These are phyloP conservation scores for Hylomyscus alleni DNA, from an alignment of 2,797 vertebrate genomes.

Conservation along the genomic window DNA sequence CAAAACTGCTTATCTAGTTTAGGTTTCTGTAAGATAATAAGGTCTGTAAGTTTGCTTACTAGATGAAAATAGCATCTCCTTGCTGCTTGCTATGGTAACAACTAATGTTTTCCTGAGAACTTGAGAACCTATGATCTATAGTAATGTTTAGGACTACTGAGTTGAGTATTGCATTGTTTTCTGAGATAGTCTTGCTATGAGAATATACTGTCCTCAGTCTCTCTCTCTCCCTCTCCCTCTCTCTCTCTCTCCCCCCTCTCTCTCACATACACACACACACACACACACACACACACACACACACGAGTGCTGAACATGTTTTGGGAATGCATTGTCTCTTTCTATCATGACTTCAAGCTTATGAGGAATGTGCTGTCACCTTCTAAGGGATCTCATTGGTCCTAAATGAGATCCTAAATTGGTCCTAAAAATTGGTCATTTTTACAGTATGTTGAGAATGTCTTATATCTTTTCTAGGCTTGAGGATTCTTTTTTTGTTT, in stretches of 20 bases:
- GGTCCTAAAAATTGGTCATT: too few relatives aligned
- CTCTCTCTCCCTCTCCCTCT: too few relatives aligned
- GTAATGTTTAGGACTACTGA: background rate
- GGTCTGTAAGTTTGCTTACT: slow-evolving; percentile 38
- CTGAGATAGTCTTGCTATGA: background rate
- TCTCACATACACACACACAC: too few relatives aligned
- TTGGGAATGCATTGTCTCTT: background rate
- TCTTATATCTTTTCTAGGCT: background rate
- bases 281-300: background rate
- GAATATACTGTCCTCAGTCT: background rate
- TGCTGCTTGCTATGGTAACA: background rate
- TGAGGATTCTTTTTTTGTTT: background rate
- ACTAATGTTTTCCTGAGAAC: background rate
- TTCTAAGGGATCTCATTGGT: background rate
- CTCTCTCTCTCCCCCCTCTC: too few relatives aligned
- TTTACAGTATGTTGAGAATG: background rate
- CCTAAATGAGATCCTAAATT: too few relatives aligned
- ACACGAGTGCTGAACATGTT: background rate
- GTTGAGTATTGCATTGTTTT: background rate
- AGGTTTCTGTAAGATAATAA: slow-evolving; percentile 48
- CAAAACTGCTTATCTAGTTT: background rate
- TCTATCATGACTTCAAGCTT: background rate
- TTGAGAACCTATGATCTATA: background rate
- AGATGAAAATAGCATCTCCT: background rate
- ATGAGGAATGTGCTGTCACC: background rate